Base-by-base conservation (phyloP, 2,113 vertebrate species). In the Colossoma macropomum region DNA sequence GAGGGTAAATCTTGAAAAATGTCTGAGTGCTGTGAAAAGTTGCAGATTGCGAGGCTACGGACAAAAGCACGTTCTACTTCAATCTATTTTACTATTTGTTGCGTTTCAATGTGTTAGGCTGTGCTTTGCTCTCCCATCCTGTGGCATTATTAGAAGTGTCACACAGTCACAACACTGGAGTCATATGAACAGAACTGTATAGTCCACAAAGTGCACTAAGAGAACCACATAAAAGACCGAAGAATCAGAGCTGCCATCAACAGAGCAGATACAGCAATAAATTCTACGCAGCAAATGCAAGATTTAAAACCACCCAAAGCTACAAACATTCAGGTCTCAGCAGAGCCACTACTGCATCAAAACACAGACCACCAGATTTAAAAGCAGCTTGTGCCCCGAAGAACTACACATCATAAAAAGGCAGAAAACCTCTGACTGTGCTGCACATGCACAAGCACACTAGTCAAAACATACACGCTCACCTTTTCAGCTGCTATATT, bases 381-480 rank as follows among this genome's bases (percentile, higher is more conserved):
- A 81, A 73, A 72, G 69, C 52, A 17, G 45, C n/a, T 12, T 6
- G 25, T n/a, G 21, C 27, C 69, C 25, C 50, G 52, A 81, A 70
- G 32, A 62, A 27, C 19, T 41, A 56, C 28, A 34, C 28, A 34
- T 41, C 62, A 63, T 68, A 9, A 65, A 77, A 63, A 23, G 10
- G n/a, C 59, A 27, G 10, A 62, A 27, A 25, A 62, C 6, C 59
- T 27, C 59, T 27, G 59, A n/a, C 59, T 62, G 59, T 27, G 23
- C 59, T 13, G 59, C 19, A 27, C 38, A 63, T 21, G n/a, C 19
- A 62, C 75, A 72, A 52, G 34, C 54, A 9, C 52, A 56, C 1
- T 4, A 21, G 19, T 5, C 17, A 3, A 56, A 21, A 50, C 48
- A 28, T 13, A 32, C 63, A 60, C 4, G 2, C 38, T n/a, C 45